Percentiles rank a stretch among this genome's conserved stretches.
Evolutionary conservation across 2,888 invertebrate genomes (phyloP).

Genomic region (Venustoraphidia nigricollis): DNA sequence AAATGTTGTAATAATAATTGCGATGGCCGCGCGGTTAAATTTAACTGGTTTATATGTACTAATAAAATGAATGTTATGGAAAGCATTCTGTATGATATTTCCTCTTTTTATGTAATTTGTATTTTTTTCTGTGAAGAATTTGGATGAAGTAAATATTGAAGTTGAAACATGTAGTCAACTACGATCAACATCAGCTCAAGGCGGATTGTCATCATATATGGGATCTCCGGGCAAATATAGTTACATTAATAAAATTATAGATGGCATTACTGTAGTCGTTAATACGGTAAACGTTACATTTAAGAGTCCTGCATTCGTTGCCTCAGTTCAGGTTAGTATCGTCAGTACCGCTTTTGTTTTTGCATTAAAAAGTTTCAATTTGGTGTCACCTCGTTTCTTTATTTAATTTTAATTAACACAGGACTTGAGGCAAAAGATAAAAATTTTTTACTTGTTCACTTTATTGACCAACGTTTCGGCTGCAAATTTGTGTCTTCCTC

Average conservation of each 20-base stretch:
- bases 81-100: no score
- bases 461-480: no score
- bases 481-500: no score
- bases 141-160: conserved; percentile 87
- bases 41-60: no score
- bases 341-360: conserved; percentile 6
- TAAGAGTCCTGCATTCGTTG: conserved; percentile 86
- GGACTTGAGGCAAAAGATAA: no score
- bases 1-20: no score
- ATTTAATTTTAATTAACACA: no score
- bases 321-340: conserved; percentile 73
- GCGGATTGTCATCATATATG: conserved; percentile 35
- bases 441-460: no score
- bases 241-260: conserved; percentile 86
- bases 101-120: background rate
- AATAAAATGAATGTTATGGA: no score
- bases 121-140: conserved; percentile 41
- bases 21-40: no score
- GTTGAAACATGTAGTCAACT: conserved; percentile 87
- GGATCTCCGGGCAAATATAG: conserved; percentile 58
- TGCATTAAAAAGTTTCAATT: background rate
- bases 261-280: conserved; percentile 91
- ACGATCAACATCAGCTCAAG: conserved; percentile 41
- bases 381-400: no score
- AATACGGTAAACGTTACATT: conserved; percentile 91